These are phyloP conservation scores for Alloplasta piceator DNA, from an alignment of 2,888 invertebrate species.

Conservation along the genomic window DNA sequence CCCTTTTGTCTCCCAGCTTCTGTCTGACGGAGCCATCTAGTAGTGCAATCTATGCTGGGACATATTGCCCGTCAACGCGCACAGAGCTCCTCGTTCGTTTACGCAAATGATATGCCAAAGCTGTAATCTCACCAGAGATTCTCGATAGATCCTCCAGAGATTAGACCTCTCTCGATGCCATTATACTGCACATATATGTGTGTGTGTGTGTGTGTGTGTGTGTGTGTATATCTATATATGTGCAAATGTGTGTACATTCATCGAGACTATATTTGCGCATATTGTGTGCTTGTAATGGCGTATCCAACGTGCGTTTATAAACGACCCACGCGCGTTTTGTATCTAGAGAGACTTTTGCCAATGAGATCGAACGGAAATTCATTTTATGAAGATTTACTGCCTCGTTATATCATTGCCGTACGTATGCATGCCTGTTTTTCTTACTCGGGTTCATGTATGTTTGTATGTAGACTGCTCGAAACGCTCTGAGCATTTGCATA, in stretches of 20 bases:
- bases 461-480: conserved; percentile 12
- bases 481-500: conserved; percentile 59
- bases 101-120: conserved; percentile 82
- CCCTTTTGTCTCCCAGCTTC: too few relatives aligned
- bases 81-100: conserved; percentile 80
- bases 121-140: conserved; percentile 72
- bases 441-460: not conserved
- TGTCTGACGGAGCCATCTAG: conserved; percentile 41
- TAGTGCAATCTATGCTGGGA: conserved; percentile 73
- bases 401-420: conserved; percentile 50
- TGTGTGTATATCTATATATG: not conserved
- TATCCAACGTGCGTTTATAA: conserved; percentile 14
- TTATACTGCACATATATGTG: conserved; percentile 12
- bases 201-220: not conserved
- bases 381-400: conserved; percentile 64
- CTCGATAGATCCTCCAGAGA: conserved; percentile 78
- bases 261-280: conserved; percentile 2
- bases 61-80: conserved; percentile 82
- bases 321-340: conserved; percentile 52
- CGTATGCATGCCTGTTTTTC: conserved; percentile 3
- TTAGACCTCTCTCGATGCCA: conserved; percentile 67
- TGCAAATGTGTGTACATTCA: not conserved
- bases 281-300: conserved; percentile 1
- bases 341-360: conserved; percentile 56
- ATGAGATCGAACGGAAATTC: conserved; percentile 66